These are phyloP conservation scores for Heteromormyrus szaboi DNA, from an alignment of 2,797 vertebrate species.

Conservation along the genomic window DNA sequence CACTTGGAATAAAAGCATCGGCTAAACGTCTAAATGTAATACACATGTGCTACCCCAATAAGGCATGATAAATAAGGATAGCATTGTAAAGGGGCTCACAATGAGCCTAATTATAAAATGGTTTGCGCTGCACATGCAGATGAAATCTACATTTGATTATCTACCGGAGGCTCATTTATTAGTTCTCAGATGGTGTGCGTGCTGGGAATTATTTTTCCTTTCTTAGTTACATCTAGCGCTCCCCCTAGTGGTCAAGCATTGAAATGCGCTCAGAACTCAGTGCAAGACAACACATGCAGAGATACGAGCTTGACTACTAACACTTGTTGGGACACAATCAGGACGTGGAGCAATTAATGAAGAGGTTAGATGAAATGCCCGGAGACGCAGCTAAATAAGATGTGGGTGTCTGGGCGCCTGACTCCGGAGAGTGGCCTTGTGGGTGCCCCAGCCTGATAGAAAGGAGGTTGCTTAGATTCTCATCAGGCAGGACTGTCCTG, in stretches of 20 bases:
- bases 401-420: not conserved
- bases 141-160: constrained; percentile 16
- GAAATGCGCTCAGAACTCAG: not conserved
- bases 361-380: not conserved
- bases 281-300: not conserved
- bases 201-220: not conserved
- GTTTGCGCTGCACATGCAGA: not conserved
- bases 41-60: not conserved
- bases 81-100: not conserved
- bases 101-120: not conserved
- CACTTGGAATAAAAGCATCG: not conserved
- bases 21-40: not conserved
- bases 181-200: not conserved
- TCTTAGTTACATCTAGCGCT: constrained; percentile 5
- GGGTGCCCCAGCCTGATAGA: not conserved
- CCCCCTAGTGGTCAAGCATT: not conserved
- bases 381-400: not conserved
- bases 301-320: not conserved
- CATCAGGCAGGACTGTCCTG: not conserved
- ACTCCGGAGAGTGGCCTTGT: not conserved
- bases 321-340: not conserved
- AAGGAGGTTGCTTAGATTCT: not conserved
- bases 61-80: not conserved
- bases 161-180: constrained; percentile 3
- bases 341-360: not conserved